Evolutionary conservation across 2,113 vertebrate species (phyloP).

Genomic region (Pomatostomus ruficeps): DNA sequence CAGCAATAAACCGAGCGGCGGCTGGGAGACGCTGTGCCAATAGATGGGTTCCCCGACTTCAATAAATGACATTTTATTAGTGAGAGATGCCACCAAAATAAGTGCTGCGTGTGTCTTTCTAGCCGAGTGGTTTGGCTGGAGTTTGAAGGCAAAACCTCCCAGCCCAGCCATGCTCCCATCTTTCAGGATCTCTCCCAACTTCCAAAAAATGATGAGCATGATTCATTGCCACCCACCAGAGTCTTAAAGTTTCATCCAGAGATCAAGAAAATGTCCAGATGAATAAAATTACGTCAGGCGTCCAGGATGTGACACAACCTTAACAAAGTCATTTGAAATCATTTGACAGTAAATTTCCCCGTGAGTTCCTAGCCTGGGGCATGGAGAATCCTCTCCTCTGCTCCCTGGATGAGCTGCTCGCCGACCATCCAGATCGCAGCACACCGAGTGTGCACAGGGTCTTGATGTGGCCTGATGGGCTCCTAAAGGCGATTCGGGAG

Average conservation of each 20-base stretch:
- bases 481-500: constrained; percentile 79
- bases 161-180: background rate
- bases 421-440: constrained; percentile 53
- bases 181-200: background rate
- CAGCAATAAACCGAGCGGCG: constrained; percentile 55
- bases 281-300: constrained; percentile 74
- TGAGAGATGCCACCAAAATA: background rate
- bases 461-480: constrained; percentile 66
- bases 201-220: background rate
- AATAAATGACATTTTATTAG: constrained; percentile 15
- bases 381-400: constrained; percentile 47
- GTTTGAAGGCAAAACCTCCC: background rate
- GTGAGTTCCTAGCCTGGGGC: constrained; percentile 70
- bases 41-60: background rate
- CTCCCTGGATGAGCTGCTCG: constrained; percentile 46
- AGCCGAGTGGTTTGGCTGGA: background rate
- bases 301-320: constrained; percentile 72
- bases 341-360: constrained; percentile 74
- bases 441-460: background rate
- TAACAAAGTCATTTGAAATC: constrained; percentile 78
- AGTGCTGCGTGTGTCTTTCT: background rate
- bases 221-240: constrained; percentile 25
- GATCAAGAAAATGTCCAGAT: constrained; percentile 70
- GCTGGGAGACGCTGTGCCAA: background rate
- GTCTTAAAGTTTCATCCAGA: constrained; percentile 64